Base-by-base conservation (phyloP, 2,888 invertebrate genomes). In the Hybos culiciformis region DNA sequence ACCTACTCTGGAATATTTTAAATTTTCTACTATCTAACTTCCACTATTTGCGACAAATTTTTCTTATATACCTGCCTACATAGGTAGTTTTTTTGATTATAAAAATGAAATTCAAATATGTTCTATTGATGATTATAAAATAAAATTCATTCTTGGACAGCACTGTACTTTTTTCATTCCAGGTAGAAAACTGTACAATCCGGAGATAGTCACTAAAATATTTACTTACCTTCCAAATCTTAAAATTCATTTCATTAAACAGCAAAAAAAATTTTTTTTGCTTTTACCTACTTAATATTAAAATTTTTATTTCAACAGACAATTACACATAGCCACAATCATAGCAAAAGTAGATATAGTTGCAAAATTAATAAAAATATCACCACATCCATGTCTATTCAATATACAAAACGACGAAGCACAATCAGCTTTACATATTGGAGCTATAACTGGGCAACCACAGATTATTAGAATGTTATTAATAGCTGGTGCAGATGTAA, bases 341-440 rank as follows among this genome's bases (percentile, higher is more conserved):
- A 78, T 83, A 50, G 80, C 82, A 37, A 77, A 78, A 57, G 70
- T 74, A 47, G 80, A 84, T 56, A 78, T 81, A 47, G 78, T 83
- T 1, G 71, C 78, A 51, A 77, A 79, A 39, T 71, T 92, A 39
- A 82, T 91, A 54, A 74, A 77, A 48, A 70, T 83, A 59, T 82
- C 83, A 46, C 86, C 88, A 26, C 77, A 83, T 65, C 80, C 80
- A 41, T 74, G 76, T 38, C 73, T 83, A 46, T 68, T 93, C 34
- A 82, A 91, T 62, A 76, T 86, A 29, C 72, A 76, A 41, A 93
- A 93, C 66, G 81, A 87, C 66, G 73, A 77, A 43, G 77, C 78
- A 6, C 80, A 84, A 56, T 82, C 90, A 2, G 80, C 91, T 0
- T 67, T 93, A n/a, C 92, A 93, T 67, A 68, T 92, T 48, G 87